phyloP scores from a whole-genome alignment of 2,797 vertebrate species.

The Hylomyscus alleni region DNA sequence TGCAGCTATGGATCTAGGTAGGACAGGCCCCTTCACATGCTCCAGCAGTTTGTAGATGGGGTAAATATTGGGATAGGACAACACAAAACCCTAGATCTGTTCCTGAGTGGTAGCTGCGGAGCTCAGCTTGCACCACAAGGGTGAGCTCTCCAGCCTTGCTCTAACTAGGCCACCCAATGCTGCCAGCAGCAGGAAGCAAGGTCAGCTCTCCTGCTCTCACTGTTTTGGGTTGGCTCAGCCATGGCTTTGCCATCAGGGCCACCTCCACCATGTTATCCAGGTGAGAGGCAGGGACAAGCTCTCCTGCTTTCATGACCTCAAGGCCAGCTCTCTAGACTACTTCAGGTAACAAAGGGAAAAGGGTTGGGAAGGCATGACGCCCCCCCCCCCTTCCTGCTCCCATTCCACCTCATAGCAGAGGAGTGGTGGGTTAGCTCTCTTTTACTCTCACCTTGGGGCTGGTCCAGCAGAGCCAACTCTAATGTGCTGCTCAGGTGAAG shows the following conservation, averaged over 20 bases:
- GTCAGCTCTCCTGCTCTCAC: background rate
- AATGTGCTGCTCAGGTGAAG: background rate
- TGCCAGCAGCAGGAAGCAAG: background rate
- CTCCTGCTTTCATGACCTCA: background rate
- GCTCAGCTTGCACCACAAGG: background rate
- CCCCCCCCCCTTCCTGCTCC: background rate
- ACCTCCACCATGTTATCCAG: background rate
- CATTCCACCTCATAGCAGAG: background rate
- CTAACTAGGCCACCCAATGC: background rate
- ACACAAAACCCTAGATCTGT: background rate
- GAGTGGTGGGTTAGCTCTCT: background rate
- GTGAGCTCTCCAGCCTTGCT: background rate
- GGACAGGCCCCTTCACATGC: background rate
- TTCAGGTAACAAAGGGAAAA: background rate
- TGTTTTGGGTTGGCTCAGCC: background rate
- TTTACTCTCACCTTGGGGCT: background rate
- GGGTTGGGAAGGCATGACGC: background rate
- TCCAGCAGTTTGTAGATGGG: background rate
- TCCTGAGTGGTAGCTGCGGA: background rate
- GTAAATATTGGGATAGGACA: background rate
- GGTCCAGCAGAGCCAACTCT: background rate
- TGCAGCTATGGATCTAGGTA: background rate
- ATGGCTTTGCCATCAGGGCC: background rate
- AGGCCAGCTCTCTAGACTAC: background rate
- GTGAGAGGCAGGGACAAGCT: background rate